Percentiles rank a stretch among this genome's conserved stretches.
Evolutionary conservation across 2,113 vertebrate genomes (phyloP).

Genomic region (Caranx melampygus): DNA sequence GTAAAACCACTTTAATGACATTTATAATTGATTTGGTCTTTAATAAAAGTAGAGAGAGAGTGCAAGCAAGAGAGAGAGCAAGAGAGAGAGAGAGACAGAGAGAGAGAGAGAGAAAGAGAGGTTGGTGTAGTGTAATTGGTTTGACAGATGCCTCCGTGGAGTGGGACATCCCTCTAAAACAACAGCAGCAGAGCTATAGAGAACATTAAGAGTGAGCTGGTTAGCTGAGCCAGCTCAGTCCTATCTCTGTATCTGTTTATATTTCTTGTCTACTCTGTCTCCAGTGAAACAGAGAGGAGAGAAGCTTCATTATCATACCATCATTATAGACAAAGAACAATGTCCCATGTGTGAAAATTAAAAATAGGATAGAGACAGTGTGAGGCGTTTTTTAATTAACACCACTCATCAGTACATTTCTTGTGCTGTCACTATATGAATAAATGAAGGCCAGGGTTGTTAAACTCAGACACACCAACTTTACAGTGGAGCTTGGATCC

Average conservation of each 20-base stretch:
- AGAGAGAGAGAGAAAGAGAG: not conserved
- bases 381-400: not conserved
- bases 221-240: not conserved
- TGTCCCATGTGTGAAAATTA: not conserved
- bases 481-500: too few species aligned
- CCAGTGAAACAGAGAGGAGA: not conserved
- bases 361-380: not conserved
- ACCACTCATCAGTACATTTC: not conserved
- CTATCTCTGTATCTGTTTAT: not conserved
- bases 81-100: not conserved
- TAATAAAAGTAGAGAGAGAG: not conserved
- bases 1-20: slow-evolving; percentile 53
- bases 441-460: not conserved
- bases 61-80: not conserved
- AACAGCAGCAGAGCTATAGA: not conserved
- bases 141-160: slow-evolving; percentile 28
- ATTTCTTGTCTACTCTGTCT: not conserved
- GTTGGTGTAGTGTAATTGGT: slow-evolving; percentile 20
- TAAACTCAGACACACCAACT: too few species aligned
- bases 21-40: slow-evolving; percentile 56
- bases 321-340: not conserved
- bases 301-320: not conserved
- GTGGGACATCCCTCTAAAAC: not conserved
- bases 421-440: not conserved
- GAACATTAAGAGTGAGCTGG: not conserved